These are phyloP conservation scores for Pycnonotus jocosus DNA, from an alignment of 2,113 vertebrate genomes.

Conservation along the genomic window DNA sequence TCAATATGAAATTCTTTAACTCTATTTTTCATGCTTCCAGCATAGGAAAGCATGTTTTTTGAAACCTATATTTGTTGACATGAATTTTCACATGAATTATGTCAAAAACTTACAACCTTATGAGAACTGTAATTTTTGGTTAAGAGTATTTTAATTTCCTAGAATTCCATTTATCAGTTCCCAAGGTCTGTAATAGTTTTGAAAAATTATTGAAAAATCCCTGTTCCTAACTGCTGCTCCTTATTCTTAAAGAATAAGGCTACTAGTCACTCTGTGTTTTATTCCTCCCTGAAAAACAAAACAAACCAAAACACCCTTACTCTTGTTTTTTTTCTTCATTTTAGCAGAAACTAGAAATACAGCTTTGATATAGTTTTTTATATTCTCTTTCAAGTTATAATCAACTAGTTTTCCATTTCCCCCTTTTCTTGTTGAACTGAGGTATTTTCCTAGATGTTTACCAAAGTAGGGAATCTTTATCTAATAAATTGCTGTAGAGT, in stretches of 20 bases:
- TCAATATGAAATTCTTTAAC: not conserved
- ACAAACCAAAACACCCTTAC: not conserved
- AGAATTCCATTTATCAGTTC: not conserved
- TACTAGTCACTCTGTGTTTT: not conserved
- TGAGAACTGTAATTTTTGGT: not conserved
- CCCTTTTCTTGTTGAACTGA: not conserved
- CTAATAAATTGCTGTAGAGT: not conserved
- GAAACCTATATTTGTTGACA: not conserved
- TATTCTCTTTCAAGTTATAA: not conserved
- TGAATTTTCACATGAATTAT: not conserved
- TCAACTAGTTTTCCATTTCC: not conserved
- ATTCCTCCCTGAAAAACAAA: not conserved
- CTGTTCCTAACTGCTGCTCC: not conserved
- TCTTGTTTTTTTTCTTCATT: not conserved
- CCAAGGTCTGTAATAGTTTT: not conserved
- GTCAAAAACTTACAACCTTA: not conserved
- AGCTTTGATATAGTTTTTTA: not conserved
- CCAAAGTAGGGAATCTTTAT: not conserved
- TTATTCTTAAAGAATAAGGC: not conserved
- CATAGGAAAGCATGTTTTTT: not conserved
- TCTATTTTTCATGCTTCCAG: rapidly evolving
- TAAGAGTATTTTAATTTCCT: not conserved
- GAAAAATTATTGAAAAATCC: not conserved
- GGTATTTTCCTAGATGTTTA: not conserved
- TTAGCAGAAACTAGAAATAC: not conserved